Evolutionary conservation across 2,888 invertebrate species (phyloP).

Genomic region (Eupeodes latifasciatus): DNA sequence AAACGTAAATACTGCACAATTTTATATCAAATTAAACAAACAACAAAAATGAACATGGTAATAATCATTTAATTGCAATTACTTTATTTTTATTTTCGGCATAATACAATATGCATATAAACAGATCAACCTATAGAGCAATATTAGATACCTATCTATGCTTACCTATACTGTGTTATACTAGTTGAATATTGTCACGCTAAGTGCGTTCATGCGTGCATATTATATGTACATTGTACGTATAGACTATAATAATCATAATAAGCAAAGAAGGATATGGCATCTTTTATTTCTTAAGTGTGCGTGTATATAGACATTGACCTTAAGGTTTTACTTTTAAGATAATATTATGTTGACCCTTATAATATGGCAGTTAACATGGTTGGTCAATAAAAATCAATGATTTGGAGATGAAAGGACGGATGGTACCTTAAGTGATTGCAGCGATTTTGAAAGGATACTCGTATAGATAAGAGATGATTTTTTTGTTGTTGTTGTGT

Average conservation of each 20-base stretch:
- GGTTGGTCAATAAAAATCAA: constrained; percentile 74
- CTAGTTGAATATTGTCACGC: constrained; percentile 69
- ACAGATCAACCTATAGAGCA: background rate
- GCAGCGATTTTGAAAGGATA: constrained; percentile 9
- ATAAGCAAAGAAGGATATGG: constrained; percentile 22
- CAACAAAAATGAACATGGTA: constrained; percentile 3
- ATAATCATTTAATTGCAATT: constrained; percentile 65
- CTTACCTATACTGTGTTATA: background rate
- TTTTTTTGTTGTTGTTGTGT: background rate
- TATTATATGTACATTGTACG: background rate
- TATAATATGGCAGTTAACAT: constrained; percentile 54
- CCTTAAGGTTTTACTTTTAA: constrained; percentile 41
- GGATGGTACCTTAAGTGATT: constrained; percentile 62
- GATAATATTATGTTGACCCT: constrained; percentile 54
- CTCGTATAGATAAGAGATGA: too few relatives aligned
- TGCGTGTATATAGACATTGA: constrained; percentile 64
- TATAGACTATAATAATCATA: constrained; percentile 5
- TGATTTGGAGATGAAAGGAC: constrained; percentile 62
- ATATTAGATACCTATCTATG: background rate
- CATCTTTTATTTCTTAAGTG: constrained; percentile 47
- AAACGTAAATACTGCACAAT: constrained; percentile 48
- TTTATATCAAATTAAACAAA: background rate
- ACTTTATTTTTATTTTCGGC: constrained; percentile 47
- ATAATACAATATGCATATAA: background rate
- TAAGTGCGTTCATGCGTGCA: constrained; percentile 70